Base-by-base conservation (phyloP, 1,140 invertebrate genomes). In the Achatina immaculata region DNA sequence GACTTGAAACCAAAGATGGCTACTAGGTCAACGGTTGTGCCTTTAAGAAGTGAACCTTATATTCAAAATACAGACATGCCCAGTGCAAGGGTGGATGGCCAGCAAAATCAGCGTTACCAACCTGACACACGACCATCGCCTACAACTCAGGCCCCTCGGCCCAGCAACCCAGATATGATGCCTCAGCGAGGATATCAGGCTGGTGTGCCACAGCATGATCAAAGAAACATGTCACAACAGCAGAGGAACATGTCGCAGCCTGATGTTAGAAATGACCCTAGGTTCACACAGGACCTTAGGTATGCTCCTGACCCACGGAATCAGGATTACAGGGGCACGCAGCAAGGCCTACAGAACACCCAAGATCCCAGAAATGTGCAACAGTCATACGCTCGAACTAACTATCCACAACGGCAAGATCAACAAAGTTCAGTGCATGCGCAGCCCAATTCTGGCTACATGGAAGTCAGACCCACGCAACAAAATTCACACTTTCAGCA, bases 91-190 rank as follows among this genome's bases (percentile, higher is more conserved):
- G 83, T 89, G 28, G 88, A 90, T 75, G 86, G 88, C 78, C 78
- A 85, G 11, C 83, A 86, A 55, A 85, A 85, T n/a, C 88, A 89
- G 82, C 86, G 85, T 48, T 81, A 87, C 79, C 87, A 89, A 81
- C 83, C 86, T 43, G 73, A 82, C 78, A 81, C n/a, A 62, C 42
- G 77, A 84, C n/a, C 77, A 48, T 21, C 45, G 80, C 34, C 74
- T 51, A 19, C 55, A 45, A 6, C 40, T 40, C 62, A 28, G 19
- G 71, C 19, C n/a, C 34, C 38, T 9, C 78, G 51, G 77, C 28
- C 45, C 28, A 66, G 58, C 76, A 78, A 19, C 48, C 58, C 69
- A 28, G 69, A 48, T 1, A 24, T 42, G n/a, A 38, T 55, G 19
- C 71, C 73, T n/a, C 69, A 78, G 28, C 43, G 43, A 6, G 74